These are phyloP conservation scores for Hylaea fasciaria DNA, from an alignment of 2,888 invertebrate species.

Conservation along the genomic window DNA sequence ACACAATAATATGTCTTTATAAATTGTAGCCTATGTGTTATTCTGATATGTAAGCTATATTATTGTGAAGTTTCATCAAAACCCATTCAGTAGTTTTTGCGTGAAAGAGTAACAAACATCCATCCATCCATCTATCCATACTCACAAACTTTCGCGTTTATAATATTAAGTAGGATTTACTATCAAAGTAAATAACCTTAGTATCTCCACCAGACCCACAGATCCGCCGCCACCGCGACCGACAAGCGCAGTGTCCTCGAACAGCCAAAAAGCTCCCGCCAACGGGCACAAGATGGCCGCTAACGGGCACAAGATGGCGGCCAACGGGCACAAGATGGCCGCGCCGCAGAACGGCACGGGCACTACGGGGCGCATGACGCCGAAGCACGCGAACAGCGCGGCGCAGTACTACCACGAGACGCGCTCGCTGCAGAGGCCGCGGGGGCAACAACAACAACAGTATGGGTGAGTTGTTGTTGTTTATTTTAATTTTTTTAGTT, in stretches of 20 bases:
- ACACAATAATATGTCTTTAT: too few species aligned
- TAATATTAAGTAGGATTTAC: too few species aligned
- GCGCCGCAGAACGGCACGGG: constrained; percentile 35
- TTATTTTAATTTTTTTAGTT: too few species aligned
- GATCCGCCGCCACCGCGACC: constrained; percentile 55
- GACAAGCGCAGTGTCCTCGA: constrained; percentile 25
- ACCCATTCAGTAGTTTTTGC: too few species aligned
- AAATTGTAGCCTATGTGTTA: too few species aligned
- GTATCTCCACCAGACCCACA: constrained; percentile 48
- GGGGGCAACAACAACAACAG: constrained; percentile 46
- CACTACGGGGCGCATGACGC: constrained; percentile 53
- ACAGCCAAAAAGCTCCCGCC: constrained; percentile 22
- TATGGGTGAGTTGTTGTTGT: constrained; percentile 62
- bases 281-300: constrained; percentile 24
- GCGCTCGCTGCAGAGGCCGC: constrained; percentile 86
- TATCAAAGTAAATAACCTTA: constrained; percentile 23
- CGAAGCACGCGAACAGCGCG: constrained; percentile 61
- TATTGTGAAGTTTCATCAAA: too few species aligned
- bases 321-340: constrained; percentile 32
- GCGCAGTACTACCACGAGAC: constrained; percentile 85
- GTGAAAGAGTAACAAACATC: too few species aligned
- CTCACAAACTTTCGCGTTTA: too few species aligned
- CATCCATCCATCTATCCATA: too few species aligned
- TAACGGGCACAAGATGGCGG: constrained; percentile 26
- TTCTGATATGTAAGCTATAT: too few species aligned